Conservation (phyloP, 2,888 invertebrate genomes). For the Lumbricus terrestris region DNA sequence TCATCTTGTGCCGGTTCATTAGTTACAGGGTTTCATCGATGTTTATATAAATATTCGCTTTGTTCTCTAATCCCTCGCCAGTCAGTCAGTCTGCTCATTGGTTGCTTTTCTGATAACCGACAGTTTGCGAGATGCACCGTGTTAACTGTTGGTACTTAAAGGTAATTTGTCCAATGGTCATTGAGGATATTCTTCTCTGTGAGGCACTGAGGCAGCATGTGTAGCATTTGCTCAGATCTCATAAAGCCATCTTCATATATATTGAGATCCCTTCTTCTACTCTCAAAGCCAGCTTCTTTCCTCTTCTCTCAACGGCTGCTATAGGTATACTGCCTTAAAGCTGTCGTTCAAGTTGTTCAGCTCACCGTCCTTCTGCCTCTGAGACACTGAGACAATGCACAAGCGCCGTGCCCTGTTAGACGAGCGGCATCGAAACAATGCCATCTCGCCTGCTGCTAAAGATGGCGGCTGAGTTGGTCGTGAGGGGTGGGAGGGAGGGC, state of each 20-base stretch:
- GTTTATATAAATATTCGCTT: not conserved
- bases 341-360: not conserved
- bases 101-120: not conserved
- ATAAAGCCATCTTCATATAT: not conserved
- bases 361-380: not conserved
- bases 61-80: not conserved
- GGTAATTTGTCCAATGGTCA: no score
- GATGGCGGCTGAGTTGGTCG: not conserved
- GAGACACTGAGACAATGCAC: not conserved
- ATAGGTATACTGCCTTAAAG: no score
- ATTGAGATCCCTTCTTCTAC: not conserved
- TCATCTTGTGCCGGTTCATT: not conserved
- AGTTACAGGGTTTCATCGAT: not conserved
- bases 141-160: no score
- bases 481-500: not conserved
- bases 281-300: not conserved
- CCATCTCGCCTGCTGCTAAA: not conserved
- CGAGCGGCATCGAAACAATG: not conserved
- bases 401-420: not conserved
- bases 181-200: no score
- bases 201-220: not conserved
- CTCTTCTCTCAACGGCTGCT: no score
- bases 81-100: not conserved
- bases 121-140: not conserved
- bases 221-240: not conserved